These are phyloP conservation scores for Leucoma salicis DNA, from an alignment of 2,888 invertebrate species.

Conservation along the genomic window DNA sequence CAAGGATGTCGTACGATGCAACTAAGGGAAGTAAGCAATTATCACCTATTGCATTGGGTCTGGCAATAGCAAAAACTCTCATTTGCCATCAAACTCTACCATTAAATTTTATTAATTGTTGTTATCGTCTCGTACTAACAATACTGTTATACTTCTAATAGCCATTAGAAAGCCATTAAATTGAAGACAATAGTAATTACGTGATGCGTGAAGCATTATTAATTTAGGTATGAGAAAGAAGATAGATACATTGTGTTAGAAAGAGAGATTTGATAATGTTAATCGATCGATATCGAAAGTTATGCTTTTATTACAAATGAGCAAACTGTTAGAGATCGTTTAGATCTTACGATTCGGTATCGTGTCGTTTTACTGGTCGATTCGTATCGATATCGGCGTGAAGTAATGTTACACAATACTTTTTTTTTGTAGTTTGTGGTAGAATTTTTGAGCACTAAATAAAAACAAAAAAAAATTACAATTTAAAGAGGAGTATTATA, in stretches of 20 bases:
- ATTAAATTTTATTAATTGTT: too few species aligned
- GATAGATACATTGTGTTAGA: conserved; percentile 28
- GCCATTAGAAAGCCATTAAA: conserved; percentile 41
- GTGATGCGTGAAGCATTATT: conserved; percentile 36
- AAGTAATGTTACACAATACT: not conserved
- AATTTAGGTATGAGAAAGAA: conserved; percentile 24
- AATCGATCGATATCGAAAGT: conserved; percentile 67
- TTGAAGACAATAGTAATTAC: conserved; percentile 46
- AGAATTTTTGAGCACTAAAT: too few species aligned
- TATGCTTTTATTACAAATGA: conserved; percentile 54
- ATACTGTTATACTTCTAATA: conserved; percentile 25
- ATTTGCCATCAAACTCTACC: too few species aligned
- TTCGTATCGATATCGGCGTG: too few species aligned
- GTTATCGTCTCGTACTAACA: too few species aligned
- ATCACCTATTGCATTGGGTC: too few species aligned
- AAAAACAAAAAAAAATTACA: too few species aligned
- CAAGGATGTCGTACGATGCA: too few species aligned
- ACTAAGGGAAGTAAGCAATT: too few species aligned
- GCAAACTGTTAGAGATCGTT: conserved; percentile 45
- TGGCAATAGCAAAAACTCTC: too few species aligned
- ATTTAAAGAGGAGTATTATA: too few species aligned
- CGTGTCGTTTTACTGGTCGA: conserved; percentile 1
- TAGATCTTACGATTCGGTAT: conserved; percentile 41
- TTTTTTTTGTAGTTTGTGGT: too few species aligned
- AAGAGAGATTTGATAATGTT: conserved; percentile 36